These are phyloP conservation scores for Pachyseris speciosa DNA, from an alignment of 64 coral and sea anemone genomes.

Conservation along the genomic window DNA sequence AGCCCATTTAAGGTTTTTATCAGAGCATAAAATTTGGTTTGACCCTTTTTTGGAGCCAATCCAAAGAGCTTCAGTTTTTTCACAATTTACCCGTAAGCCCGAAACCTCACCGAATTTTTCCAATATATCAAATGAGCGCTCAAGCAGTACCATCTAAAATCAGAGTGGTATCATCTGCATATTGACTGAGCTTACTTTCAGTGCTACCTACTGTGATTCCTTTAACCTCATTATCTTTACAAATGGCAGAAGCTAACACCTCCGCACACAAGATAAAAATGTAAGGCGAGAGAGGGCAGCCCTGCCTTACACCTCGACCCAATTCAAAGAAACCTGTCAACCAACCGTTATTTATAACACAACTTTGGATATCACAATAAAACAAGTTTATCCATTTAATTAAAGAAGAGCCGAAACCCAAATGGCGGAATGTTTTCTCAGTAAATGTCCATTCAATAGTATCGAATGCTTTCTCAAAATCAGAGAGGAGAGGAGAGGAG, in stretches of 20 bases:
- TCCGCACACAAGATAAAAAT: too few species aligned
- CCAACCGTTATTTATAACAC: constrained; percentile 53
- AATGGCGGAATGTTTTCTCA: constrained; percentile 2
- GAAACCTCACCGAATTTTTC: not conserved
- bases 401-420: constrained; percentile 16
- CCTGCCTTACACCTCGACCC: constrained; percentile 22
- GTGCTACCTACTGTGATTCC: not conserved
- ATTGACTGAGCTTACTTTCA: constrained; percentile 43
- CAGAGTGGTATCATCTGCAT: constrained; percentile 25
- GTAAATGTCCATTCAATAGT: constrained; percentile 30
- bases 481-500: constrained; percentile 7
- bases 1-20: constrained; percentile 12
- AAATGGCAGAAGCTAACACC: not conserved
- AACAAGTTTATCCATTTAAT: constrained; percentile 36
- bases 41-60: not conserved
- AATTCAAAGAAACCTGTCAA: constrained; percentile 20
- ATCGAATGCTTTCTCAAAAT: constrained; percentile 39
- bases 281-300: constrained; percentile 11
- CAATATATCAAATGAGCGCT: not conserved
- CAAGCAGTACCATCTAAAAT: constrained; percentile 3
- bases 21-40: not conserved
- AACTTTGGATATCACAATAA: constrained; percentile 30
- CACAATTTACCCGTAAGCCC: constrained; percentile 12
- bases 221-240: constrained; percentile 20
- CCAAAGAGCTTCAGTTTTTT: constrained; percentile 39